A percentile compares a stretch with the other conserved stretches of the same genome.
phyloP scores from a whole-genome alignment of 2,888 invertebrate species.

The Drosophila antonietae region DNA sequence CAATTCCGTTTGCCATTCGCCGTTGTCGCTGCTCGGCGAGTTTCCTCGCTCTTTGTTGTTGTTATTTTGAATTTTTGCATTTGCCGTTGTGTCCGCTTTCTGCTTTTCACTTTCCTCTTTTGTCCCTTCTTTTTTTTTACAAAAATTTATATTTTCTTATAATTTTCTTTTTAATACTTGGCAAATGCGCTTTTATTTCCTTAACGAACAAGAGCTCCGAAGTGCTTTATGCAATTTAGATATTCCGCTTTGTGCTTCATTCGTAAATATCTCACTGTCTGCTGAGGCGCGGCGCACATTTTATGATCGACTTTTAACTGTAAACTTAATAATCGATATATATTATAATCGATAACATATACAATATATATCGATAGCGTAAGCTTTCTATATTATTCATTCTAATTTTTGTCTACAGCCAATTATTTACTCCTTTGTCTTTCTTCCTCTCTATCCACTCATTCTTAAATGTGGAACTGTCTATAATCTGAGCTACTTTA shows the following conservation, averaged over 20 bases:
- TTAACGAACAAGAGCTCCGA: neutral
- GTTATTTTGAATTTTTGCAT: constrained; percentile 30
- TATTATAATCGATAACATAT: too few relatives aligned
- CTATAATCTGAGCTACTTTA: too few relatives aligned
- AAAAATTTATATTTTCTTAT: constrained; percentile 10
- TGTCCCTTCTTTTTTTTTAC: neutral
- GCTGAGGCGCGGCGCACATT: too few relatives aligned
- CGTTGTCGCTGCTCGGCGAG: neutral
- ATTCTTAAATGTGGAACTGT: neutral
- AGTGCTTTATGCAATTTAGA: neutral
- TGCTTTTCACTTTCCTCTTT: neutral
- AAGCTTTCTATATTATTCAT: too few relatives aligned
- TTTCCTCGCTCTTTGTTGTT: constrained; percentile 19
- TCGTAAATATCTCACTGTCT: neutral
- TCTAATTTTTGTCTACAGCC: too few relatives aligned
- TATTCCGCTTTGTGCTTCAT: neutral
- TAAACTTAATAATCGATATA: too few relatives aligned
- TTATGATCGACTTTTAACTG: too few relatives aligned
- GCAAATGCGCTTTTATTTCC: neutral
- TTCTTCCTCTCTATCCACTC: too few relatives aligned
- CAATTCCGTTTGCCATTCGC: constrained; percentile 49
- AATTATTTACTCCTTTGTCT: too few relatives aligned
- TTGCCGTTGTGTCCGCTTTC: constrained; percentile 12
- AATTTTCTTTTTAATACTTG: constrained; percentile 1
- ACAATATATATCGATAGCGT: too few relatives aligned